phyloP scores from a whole-genome alignment of 1,140 invertebrate species.

The Drosophila ficusphila region DNA sequence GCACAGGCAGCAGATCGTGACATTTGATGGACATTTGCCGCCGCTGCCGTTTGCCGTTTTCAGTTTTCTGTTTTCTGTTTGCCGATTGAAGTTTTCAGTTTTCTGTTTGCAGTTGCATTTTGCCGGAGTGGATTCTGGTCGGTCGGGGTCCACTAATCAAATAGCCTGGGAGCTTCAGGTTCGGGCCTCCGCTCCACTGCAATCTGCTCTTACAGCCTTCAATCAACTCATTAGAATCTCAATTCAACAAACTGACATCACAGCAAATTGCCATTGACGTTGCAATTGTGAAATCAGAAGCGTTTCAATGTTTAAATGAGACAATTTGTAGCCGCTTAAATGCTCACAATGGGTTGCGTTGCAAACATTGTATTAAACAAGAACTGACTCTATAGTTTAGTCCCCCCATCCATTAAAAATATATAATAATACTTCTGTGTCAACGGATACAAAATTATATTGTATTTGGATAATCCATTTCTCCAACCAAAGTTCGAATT shows the following conservation, averaged over 20 bases:
- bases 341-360: not conserved
- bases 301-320: slow-evolving; percentile 72
- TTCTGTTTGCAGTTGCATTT: slow-evolving; percentile 12
- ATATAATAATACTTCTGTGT: too few species aligned
- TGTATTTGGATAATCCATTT: too few species aligned
- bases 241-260: slow-evolving; percentile 65
- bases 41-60: slow-evolving; percentile 62
- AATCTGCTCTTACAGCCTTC: slow-evolving; percentile 37
- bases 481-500: too few species aligned
- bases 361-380: not conserved
- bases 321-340: slow-evolving; percentile 57
- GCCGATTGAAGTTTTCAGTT: slow-evolving; percentile 9
- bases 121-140: slow-evolving; percentile 19
- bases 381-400: not conserved
- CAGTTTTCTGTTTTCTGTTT: not conserved
- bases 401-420: not conserved
- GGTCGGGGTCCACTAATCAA: slow-evolving; percentile 58
- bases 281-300: slow-evolving; percentile 74
- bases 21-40: slow-evolving; percentile 79
- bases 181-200: not conserved
- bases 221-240: slow-evolving; percentile 79
- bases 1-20: slow-evolving; percentile 72
- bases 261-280: slow-evolving; percentile 76
- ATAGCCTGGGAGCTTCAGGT: slow-evolving; percentile 41
- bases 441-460: too few species aligned